Evolutionary conservation across 2,888 invertebrate species (phyloP).

Genomic region (Lasioglossum figueresi): DNA sequence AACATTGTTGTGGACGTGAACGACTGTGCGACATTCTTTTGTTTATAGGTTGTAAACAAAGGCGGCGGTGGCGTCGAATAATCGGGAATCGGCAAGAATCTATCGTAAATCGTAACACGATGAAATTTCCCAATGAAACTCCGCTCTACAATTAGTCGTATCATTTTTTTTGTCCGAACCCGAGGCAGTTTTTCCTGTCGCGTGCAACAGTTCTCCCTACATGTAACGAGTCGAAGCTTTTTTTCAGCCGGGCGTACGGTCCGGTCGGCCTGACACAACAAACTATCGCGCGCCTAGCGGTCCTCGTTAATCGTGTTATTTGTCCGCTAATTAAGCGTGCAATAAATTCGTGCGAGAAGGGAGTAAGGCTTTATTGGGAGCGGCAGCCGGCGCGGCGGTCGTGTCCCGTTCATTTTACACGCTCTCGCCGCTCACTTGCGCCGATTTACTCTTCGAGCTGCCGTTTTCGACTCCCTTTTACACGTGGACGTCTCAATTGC

Average conservation of each 20-base stretch:
- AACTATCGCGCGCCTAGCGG: constrained; percentile 59
- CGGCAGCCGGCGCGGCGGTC: background rate
- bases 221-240: constrained; percentile 19
- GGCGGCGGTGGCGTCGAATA: background rate
- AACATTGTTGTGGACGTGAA: too few relatives aligned
- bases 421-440: constrained; percentile 1
- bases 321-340: constrained; percentile 74
- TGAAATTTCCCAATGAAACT: constrained; percentile 17
- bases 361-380: constrained; percentile 44
- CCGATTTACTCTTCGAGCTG: constrained; percentile 16
- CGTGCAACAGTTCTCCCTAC: constrained; percentile 58
- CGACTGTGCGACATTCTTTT: background rate
- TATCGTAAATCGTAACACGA: background rate
- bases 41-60: background rate
- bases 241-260: constrained; percentile 24
- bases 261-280: constrained; percentile 55
- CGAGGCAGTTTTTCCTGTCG: constrained; percentile 38
- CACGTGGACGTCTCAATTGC: constrained; percentile 1
- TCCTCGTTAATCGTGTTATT: constrained; percentile 75
- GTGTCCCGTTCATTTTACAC: constrained; percentile 49
- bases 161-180: constrained; percentile 1
- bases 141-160: constrained; percentile 26
- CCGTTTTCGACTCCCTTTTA: background rate
- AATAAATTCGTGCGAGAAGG: constrained; percentile 68
- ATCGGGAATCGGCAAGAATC: background rate